These are phyloP conservation scores for Caerostris darwini DNA, from an alignment of 1,140 invertebrate genomes.

Conservation along the genomic window DNA sequence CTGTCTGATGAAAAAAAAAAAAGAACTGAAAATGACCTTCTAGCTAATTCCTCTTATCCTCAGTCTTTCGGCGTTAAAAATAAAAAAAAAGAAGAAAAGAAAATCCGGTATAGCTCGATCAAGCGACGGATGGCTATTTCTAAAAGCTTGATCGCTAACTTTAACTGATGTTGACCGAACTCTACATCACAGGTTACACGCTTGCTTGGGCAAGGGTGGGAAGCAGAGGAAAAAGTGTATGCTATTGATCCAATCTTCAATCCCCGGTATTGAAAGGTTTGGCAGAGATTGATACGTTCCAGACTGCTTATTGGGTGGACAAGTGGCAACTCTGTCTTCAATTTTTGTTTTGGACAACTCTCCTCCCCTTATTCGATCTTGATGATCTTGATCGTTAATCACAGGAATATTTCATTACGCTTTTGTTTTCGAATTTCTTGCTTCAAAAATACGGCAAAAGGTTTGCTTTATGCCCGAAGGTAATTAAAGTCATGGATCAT, in stretches of 20 bases:
- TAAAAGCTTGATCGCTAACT: constrained; percentile 9
- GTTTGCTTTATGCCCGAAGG: constrained; percentile 9
- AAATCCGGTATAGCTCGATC: neutral
- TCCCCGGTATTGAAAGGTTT: constrained; percentile 49
- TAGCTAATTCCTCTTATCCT: constrained; percentile 11
- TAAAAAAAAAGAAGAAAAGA: neutral
- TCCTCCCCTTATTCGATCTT: constrained; percentile 35
- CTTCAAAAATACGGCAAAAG: constrained; percentile 4
- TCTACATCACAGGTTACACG: constrained; percentile 35
- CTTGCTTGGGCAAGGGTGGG: constrained; percentile 3
- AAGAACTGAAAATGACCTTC: neutral
- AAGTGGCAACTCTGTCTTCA: constrained; percentile 45
- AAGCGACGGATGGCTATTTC: constrained; percentile 20
- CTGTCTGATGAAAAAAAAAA: neutral
- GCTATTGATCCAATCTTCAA: constrained; percentile 51
- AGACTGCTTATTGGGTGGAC: constrained; percentile 52
- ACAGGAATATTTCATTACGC: constrained; percentile 32
- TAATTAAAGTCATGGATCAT: constrained; percentile 45
- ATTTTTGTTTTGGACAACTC: constrained; percentile 55
- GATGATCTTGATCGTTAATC: constrained; percentile 59
- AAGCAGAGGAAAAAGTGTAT: constrained; percentile 16
- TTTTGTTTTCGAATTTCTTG: constrained; percentile 43
- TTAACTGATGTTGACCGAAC: constrained; percentile 43
- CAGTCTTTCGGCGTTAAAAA: neutral
- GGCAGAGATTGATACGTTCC: constrained; percentile 60